Conservation (phyloP, 2,113 vertebrate species). For the Aptenodytes forsteri region DNA sequence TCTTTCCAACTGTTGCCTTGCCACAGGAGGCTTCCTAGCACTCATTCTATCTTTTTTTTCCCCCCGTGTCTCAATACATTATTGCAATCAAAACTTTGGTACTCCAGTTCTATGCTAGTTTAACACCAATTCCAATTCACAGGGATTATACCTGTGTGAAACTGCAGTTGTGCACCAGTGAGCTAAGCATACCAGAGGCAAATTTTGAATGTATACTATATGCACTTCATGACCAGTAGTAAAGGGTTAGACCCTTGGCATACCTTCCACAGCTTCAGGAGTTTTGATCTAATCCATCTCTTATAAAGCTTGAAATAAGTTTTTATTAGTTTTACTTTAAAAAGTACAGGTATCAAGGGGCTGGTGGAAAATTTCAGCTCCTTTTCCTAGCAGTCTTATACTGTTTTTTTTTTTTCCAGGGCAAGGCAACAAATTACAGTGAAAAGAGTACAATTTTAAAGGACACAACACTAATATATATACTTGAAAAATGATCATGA, state of each 20-base stretch:
- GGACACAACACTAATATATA: background rate
- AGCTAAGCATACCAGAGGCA: background rate
- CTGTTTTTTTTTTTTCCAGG: background rate
- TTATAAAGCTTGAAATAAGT: background rate
- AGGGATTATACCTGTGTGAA: background rate
- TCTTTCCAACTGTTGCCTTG: conserved; percentile 24
- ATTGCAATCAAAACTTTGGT: background rate
- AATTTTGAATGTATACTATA: background rate
- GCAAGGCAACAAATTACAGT: background rate
- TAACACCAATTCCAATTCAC: background rate
- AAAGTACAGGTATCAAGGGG: background rate
- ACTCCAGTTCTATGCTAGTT: background rate
- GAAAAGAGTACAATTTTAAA: background rate
- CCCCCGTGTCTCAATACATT: background rate
- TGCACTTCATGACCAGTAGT: background rate
- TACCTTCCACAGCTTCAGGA: background rate
- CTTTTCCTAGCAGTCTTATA: background rate
- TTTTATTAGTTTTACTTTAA: background rate
- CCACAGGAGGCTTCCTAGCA: background rate
- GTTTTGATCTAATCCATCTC: background rate
- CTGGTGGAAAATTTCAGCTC: background rate
- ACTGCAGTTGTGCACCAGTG: background rate
- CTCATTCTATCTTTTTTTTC: background rate
- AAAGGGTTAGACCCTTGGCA: background rate
- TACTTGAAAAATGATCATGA: background rate